Evolutionary conservation across 2,888 invertebrate genomes (phyloP), one percentile per base, ranked within the genome.

Genomic region (Omphaloscelis lunosa): DNA sequence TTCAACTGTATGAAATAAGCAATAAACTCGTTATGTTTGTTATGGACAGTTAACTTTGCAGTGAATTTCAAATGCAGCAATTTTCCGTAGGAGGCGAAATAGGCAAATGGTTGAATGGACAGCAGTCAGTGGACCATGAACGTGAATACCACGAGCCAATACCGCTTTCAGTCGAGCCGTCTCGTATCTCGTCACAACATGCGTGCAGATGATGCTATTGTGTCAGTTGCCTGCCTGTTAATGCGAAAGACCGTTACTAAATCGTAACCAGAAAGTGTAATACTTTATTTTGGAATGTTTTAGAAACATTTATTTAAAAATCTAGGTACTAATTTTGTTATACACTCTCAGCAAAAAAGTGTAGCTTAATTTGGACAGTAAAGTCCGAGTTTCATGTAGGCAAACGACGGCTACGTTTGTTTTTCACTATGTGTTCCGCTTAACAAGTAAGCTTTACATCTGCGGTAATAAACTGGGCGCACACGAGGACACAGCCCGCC

Each of bases 41-140:
- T 75, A 79, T 77, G 73, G 70, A 67, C 76, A 73, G 85, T 83
- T 86, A 87, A 84, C 77, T 87, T n/a, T 84, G 77, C 56, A 77
- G 77, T 74, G 75, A 75, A 79, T 82, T 82, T 78, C 72, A 78
- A 82, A 79, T 77, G 80, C 78, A 83, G 76, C 71, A 72, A 72
- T 69, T 72, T 74, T 86, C 75, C 58, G 77, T 77, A 69, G 87
- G 88, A 89, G 85, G 80, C 84, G 85, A 86, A 86, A 86, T 86
- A 83, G 80, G 72, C 73, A 88, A 88, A 87, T 88, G 88, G 86
- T 87, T 89, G 89, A 89, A 89, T 90, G 89, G 89, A 89, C 89
- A 86, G 87, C 87, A 89, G 88, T 87, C 90, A 88, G 83, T 89
- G 90, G 88, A 88, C 88, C 91, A 87, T 91, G 90, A 92, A 90